Conservation (phyloP, 2,113 vertebrate genomes). For the Aspiorhynchus laticeps region DNA sequence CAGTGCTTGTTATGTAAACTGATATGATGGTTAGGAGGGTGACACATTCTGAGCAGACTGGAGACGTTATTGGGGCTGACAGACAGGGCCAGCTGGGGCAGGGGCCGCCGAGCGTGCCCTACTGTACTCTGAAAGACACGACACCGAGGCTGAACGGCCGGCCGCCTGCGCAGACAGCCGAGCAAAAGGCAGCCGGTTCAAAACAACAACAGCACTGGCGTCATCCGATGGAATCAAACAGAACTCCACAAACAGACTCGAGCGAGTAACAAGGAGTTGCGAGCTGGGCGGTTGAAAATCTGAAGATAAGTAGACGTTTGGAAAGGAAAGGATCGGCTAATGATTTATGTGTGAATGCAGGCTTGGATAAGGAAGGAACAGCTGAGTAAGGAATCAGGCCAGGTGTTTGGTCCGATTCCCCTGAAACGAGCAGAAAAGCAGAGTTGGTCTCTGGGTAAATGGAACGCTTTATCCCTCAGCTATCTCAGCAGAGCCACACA, state of each 20-base stretch:
- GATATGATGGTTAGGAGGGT: constrained; percentile 50
- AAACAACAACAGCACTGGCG: neutral
- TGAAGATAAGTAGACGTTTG: constrained; percentile 33
- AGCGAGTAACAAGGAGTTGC: constrained; percentile 4
- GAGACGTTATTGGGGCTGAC: constrained; percentile 37
- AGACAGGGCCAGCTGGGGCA: constrained; percentile 50
- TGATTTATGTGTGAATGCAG: constrained; percentile 43
- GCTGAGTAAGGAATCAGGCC: constrained; percentile 48
- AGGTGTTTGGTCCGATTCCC: constrained; percentile 49
- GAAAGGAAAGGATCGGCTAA: constrained; percentile 17
- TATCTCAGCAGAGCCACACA: constrained; percentile 12
- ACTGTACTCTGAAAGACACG: constrained; percentile 40
- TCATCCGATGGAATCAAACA: neutral
- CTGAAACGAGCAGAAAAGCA: constrained; percentile 47
- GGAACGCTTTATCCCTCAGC: constrained; percentile 45
- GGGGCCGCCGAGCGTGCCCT: constrained; percentile 12
- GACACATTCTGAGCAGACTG: constrained; percentile 39
- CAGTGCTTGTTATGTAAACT: constrained; percentile 36
- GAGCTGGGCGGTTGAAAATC: constrained; percentile 6
- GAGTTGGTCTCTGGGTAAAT: constrained; percentile 34
- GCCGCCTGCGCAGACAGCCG: neutral
- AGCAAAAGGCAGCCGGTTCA: neutral
- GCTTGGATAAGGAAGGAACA: constrained; percentile 16
- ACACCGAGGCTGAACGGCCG: neutral
- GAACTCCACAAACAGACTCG: neutral